Evolutionary conservation across 2,888 invertebrate species (phyloP), one percentile per base, ranked within the genome.

Genomic region (Bimastos eiseni): DNA sequence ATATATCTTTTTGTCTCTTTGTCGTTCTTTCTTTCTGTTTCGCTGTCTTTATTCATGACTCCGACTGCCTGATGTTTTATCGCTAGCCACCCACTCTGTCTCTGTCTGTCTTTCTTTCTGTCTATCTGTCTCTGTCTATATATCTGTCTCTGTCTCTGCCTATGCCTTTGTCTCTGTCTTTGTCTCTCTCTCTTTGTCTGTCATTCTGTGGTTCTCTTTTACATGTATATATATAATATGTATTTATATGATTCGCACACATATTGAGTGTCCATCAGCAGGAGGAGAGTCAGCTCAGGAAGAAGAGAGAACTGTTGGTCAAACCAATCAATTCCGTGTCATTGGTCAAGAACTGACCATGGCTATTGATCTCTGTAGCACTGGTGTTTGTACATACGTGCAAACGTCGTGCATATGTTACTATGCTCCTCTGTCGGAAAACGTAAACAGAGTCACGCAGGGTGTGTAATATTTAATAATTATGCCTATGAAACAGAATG

Each of bases 251-350:
- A 30, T 84, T 1, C 19, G 19, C 19, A 3, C 19, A 11, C 33
- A 8, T 84, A 1, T 84, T 86, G 2, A 17, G 21, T 86, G 6
- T 86, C 8, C 17, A 5, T 70, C 6, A 17, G 70, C 70, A 15
- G 2, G 70, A n/a, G n/a, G n/a, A n/a, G 70, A 70, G 70, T n/a
- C 55, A 30, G n/a, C n/a, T 70, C 70, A n/a, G 70, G 70, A 70
- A 70, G 70, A 6, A n/a, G 70, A 70, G 70, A n/a, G 70, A 70
- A 70, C 30, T 70, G 70, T 70, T 70, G 70, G 70, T 70, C 70
- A 70, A 70, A n/a, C 70, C 70, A 70, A 70, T 70, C 70, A 70
- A 70, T 70, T 70, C 70, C 70, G n/a, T 70, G 30, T 70, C 70
- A 70, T 8, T 70, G 70, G 70, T 70, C 70, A 70, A 70, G 70